Conservation (phyloP, 2,113 vertebrate species). For the Electrona antarctica region DNA sequence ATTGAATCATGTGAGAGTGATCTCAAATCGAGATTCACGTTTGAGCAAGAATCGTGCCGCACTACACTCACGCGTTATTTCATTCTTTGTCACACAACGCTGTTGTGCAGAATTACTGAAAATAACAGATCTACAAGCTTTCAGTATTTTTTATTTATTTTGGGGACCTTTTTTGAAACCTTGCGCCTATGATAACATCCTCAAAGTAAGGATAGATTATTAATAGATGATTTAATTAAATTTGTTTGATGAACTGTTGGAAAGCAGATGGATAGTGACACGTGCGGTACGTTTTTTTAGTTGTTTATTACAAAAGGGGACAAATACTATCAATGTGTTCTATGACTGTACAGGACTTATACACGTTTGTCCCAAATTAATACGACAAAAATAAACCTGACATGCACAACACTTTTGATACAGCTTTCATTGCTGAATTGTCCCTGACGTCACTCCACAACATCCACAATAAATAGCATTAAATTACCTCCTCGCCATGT, state of each 20-base stretch:
- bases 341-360: conserved; percentile 50
- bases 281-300: conserved; percentile 29
- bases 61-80: too few relatives aligned
- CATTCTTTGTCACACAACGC: too few relatives aligned
- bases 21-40: too few relatives aligned
- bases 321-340: conserved; percentile 56
- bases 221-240: too few relatives aligned
- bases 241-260: background rate
- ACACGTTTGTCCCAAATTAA: conserved; percentile 43
- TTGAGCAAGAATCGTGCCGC: too few relatives aligned
- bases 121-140: too few relatives aligned
- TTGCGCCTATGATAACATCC: too few relatives aligned
- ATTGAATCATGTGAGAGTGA: too few relatives aligned
- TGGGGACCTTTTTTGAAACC: too few relatives aligned
- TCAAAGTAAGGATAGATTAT: too few relatives aligned
- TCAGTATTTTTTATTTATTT: too few relatives aligned
- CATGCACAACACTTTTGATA: conserved; percentile 36
- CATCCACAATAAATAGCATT: conserved; percentile 61
- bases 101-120: too few relatives aligned
- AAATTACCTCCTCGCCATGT: conserved; percentile 42
- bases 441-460: conserved; percentile 49
- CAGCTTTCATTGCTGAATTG: conserved; percentile 36
- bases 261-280: conserved; percentile 17
- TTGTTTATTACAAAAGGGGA: conserved; percentile 69
- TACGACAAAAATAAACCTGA: conserved; percentile 42